These are phyloP conservation scores for Ooceraea biroi DNA, from an alignment of 1,140 invertebrate species.

Conservation along the genomic window DNA sequence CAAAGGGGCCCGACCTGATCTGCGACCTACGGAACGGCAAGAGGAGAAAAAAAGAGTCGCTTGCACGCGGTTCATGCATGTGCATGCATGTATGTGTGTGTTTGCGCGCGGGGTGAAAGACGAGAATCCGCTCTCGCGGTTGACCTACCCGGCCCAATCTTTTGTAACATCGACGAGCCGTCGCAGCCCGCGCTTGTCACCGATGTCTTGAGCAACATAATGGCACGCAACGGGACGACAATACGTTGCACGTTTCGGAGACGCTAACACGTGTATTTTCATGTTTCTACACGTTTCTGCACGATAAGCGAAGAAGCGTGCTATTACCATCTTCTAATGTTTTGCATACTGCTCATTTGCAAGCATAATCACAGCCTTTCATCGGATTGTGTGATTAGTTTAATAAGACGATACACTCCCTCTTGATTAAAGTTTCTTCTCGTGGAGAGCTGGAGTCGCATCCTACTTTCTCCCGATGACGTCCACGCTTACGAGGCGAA, in stretches of 20 bases:
- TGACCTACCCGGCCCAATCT: constrained; percentile 65
- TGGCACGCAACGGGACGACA: constrained; percentile 41
- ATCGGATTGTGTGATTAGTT: neutral
- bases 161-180: constrained; percentile 71
- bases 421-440: constrained; percentile 25
- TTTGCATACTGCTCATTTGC: neutral
- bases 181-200: constrained; percentile 58
- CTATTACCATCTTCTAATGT: neutral
- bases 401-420: neutral
- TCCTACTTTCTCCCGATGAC: neutral
- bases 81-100: neutral
- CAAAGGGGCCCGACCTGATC: constrained; percentile 74
- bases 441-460: constrained; percentile 3
- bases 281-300: neutral
- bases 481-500: constrained; percentile 24
- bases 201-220: constrained; percentile 61
- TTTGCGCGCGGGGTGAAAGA: constrained; percentile 43
- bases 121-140: constrained; percentile 67
- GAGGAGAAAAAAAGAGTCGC: constrained; percentile 44
- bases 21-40: constrained; percentile 55
- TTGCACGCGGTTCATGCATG: constrained; percentile 29
- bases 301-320: no score
- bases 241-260: constrained; percentile 25
- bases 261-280: constrained; percentile 17
- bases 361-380: neutral